phyloP scores from a whole-genome alignment of 2,888 invertebrate genomes.

The Brachynemurus nebulosus region DNA sequence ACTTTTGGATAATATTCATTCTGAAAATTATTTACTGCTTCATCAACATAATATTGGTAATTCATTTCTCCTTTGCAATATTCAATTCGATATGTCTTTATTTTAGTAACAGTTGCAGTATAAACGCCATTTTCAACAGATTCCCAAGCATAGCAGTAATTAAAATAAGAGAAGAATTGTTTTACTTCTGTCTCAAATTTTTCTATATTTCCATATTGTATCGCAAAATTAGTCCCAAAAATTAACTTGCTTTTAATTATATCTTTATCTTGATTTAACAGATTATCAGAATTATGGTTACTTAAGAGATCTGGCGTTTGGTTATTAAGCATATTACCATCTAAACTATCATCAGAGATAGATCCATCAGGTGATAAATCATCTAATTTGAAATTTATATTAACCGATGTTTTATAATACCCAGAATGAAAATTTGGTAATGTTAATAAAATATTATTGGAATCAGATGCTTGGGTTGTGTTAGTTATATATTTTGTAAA shows the following conservation, averaged over 20 bases:
- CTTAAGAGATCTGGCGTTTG: conserved; percentile 43
- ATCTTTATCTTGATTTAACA: conserved; percentile 13
- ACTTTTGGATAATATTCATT: too few relatives aligned
- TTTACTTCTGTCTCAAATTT: conserved; percentile 10
- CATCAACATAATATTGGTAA: too few relatives aligned
- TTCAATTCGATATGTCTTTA: conserved; percentile 1
- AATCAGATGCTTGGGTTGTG: conserved; percentile 19
- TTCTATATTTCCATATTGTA: conserved; percentile 11
- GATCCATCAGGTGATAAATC: conserved; percentile 28
- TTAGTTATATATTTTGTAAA: conserved; percentile 24
- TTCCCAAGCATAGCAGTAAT: conserved; percentile 1
- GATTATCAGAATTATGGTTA: conserved; percentile 35
- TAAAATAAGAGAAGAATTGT: conserved; percentile 6
- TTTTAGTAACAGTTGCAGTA: not conserved
- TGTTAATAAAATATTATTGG: conserved; percentile 25
- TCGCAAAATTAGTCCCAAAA: conserved; percentile 5
- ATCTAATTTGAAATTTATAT: conserved; percentile 43
- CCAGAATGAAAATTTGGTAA: conserved; percentile 28
- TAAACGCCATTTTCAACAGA: not conserved
- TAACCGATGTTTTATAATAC: conserved; percentile 36
- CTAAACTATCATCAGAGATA: conserved; percentile 38
- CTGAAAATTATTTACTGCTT: too few relatives aligned
- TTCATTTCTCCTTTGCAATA: conserved; percentile 3
- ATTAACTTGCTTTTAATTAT: not conserved
- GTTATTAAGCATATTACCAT: conserved; percentile 24